Evolutionary conservation across 2,113 vertebrate species (phyloP), one percentile per base, ranked within the genome.

Genomic region (Variabilichromis moorii): DNA sequence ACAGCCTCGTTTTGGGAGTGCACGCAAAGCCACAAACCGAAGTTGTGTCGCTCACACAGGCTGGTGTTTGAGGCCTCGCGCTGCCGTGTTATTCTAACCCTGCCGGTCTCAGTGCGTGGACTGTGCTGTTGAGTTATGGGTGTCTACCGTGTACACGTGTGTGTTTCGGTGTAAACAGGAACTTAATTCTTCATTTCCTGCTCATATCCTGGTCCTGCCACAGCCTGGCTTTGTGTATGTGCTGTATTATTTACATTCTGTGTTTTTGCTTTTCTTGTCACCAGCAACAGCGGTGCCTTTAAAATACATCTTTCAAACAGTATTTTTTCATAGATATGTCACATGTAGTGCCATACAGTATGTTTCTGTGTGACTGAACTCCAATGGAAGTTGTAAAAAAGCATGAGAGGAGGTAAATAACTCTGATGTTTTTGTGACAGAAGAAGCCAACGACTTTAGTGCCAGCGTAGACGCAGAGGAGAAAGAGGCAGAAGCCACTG

Each of bases 181-280:
- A 93, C 92, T 90, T 89, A 92, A 93, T 91, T 90, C 90, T 91
- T 93, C 81, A 94, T 96, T 96, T 96, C 95, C 95, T 94, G 90
- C 90, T 93, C 90, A 84, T 92, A 91, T 94, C 93, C 92, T 85
- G 87, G 57, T 89, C 28, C 78, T 55, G 42, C 28, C 82, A 94
- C 92, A 93, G 85, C 89, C 88, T 16, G 10, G 50, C 89, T 93
- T 93, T 95, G 61, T 93, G 86, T 80, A 17, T 59, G 61, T 16
- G 63, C 45, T 19, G 82, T 80, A 88, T 94, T 94, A 88, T 93
- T 94, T 88, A 83, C 88, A 63, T 91, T 71, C 50, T 88, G 45
- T 89, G 81, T 90, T 92, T 90, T 90, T 82, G 78, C 90, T 93
- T 90, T 91, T 84, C 78, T 8, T 82, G 26, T 71, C 19, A 19